Conservation (phyloP, 2,888 invertebrate species). For the Diarsia dahlii region DNA sequence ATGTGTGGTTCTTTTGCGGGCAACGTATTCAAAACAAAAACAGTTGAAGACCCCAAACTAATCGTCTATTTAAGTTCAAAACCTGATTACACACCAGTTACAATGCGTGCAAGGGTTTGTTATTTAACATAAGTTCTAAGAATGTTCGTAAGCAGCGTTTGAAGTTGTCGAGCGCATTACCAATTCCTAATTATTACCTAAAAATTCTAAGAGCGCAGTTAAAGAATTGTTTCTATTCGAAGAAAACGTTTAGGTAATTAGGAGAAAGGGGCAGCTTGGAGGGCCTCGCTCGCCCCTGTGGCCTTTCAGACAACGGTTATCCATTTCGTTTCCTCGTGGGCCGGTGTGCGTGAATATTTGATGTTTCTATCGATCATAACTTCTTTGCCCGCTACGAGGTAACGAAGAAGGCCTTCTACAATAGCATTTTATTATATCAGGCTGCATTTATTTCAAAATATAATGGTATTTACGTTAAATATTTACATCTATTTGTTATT, state of each 20-base stretch:
- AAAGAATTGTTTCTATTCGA: conserved; percentile 69
- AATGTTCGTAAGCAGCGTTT: conserved; percentile 47
- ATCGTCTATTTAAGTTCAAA: conserved; percentile 4
- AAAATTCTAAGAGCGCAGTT: conserved; percentile 61
- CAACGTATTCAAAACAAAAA: conserved; percentile 5
- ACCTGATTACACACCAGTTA: conserved; percentile 27
- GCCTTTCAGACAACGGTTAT: conserved; percentile 87
- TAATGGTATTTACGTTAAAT: not conserved
- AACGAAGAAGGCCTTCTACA: conserved; percentile 54
- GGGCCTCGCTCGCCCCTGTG: conserved; percentile 79
- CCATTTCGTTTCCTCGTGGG: conserved; percentile 85
- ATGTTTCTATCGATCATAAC: conserved; percentile 89
- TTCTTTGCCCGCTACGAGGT: conserved; percentile 79
- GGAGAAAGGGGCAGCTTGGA: conserved; percentile 75
- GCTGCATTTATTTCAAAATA: conserved; percentile 1
- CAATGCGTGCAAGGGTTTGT: conserved; percentile 41
- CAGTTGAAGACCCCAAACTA: not conserved
- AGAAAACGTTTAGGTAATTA: conserved; percentile 79
- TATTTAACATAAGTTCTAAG: conserved; percentile 51
- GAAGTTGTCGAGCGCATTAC: conserved; percentile 50
- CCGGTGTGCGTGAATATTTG: conserved; percentile 86
- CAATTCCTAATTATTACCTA: conserved; percentile 54
- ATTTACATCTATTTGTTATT: not conserved
- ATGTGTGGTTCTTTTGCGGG: not conserved
- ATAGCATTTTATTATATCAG: conserved; percentile 9